phyloP scores from a whole-genome alignment of 2,113 vertebrate genomes.

The Melanocharis versteri region DNA sequence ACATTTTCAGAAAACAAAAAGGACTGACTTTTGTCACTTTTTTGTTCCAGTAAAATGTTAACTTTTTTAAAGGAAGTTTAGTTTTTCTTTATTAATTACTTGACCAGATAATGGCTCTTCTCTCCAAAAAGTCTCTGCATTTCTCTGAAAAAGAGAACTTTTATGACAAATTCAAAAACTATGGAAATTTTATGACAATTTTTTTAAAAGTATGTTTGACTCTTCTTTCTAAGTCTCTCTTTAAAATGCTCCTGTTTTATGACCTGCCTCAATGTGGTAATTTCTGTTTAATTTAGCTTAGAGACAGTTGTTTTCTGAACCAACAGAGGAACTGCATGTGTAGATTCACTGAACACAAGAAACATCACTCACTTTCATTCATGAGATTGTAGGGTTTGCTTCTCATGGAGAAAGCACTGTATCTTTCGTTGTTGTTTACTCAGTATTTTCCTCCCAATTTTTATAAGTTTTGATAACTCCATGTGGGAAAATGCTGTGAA shows the following conservation, averaged over 20 bases:
- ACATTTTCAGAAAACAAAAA: background rate
- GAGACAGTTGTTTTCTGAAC: background rate
- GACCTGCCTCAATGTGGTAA: background rate
- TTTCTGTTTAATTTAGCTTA: slow-evolving; percentile 7
- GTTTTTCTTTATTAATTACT: background rate
- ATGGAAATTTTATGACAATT: background rate
- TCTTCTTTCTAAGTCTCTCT: background rate
- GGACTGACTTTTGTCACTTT: background rate
- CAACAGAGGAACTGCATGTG: background rate
- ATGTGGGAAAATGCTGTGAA: background rate
- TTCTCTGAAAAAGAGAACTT: background rate
- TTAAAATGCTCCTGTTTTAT: background rate
- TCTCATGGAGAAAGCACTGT: background rate
- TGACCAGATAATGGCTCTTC: background rate
- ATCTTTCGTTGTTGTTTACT: background rate
- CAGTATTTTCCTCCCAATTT: background rate
- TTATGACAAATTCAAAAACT: background rate
- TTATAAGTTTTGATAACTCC: background rate
- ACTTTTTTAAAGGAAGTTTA: background rate
- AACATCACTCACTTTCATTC: background rate
- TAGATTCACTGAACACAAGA: background rate
- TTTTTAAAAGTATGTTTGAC: background rate
- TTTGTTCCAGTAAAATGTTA: background rate
- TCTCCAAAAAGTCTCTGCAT: background rate
- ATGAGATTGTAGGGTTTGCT: background rate